phyloP scores from a whole-genome alignment of 2,113 vertebrate genomes.

The Saccopteryx bilineata region DNA sequence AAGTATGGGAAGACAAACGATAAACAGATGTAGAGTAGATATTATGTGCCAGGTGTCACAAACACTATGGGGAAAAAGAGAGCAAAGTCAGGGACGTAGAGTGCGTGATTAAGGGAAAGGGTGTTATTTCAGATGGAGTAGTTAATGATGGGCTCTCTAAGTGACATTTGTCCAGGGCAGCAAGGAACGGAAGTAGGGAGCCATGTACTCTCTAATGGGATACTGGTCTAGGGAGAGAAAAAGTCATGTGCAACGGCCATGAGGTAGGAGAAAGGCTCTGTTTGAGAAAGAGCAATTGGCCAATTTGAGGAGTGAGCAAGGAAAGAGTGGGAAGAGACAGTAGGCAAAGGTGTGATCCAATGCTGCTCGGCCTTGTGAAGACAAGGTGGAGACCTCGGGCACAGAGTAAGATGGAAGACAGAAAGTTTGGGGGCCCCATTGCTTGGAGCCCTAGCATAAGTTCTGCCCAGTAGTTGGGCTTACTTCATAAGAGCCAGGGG shows the following conservation, averaged over 20 bases:
- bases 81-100: not conserved
- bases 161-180: not conserved
- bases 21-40: not conserved
- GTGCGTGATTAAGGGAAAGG: not conserved
- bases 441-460: not conserved
- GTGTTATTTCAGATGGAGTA: not conserved
- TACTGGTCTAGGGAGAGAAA: not conserved
- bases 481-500: not conserved
- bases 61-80: not conserved
- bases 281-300: not conserved
- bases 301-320: not conserved
- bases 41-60: not conserved
- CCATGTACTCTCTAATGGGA: not conserved
- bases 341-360: not conserved
- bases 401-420: not conserved
- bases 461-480: not conserved
- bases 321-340: not conserved
- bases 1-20: not conserved
- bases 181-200: not conserved
- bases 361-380: not conserved
- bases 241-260: not conserved
- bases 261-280: not conserved
- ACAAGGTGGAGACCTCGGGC: not conserved
- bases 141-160: not conserved
- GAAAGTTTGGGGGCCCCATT: not conserved